phyloP scores from a whole-genome alignment of 2,113 vertebrate species.

The Tetraodon nigroviridis region DNA sequence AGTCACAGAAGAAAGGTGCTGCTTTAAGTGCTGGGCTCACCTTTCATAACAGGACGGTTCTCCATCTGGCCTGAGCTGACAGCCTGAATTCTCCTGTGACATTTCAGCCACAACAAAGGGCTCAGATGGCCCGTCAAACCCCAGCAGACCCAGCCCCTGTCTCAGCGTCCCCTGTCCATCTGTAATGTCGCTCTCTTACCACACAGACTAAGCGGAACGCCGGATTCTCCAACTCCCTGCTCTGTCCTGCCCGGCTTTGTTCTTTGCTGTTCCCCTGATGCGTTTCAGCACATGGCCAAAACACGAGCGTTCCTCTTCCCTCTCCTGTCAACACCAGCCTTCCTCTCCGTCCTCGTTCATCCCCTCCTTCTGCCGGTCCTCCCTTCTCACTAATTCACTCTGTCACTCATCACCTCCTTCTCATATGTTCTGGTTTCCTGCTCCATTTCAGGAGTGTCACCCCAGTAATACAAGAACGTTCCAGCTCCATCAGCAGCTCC shows the following conservation, averaged over 20 bases:
- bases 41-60: constrained; percentile 22
- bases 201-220: constrained; percentile 10
- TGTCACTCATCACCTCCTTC: constrained; percentile 36
- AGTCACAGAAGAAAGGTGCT: constrained; percentile 6
- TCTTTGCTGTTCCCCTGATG: neutral
- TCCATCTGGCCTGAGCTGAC: constrained; percentile 12
- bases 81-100: constrained; percentile 19
- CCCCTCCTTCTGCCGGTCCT: constrained; percentile 14
- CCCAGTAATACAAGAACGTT: constrained; percentile 46
- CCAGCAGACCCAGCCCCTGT: constrained; percentile 14
- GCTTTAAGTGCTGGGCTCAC: constrained; percentile 14
- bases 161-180: constrained; percentile 4
- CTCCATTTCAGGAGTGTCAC: constrained; percentile 49
- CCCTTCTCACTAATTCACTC: constrained; percentile 34
- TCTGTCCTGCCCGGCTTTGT: neutral
- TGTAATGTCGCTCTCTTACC: constrained; percentile 6
- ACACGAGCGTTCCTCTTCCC: neutral
- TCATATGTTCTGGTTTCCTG: constrained; percentile 53
- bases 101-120: constrained; percentile 30
- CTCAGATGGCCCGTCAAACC: constrained; percentile 22
- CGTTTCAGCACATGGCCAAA: no score
- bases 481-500: constrained; percentile 32
- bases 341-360: neutral
- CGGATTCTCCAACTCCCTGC: neutral
- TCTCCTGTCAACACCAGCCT: neutral